Evolutionary conservation across 2,113 vertebrate genomes (phyloP).

Genomic region (Nothoprocta perdicaria): DNA sequence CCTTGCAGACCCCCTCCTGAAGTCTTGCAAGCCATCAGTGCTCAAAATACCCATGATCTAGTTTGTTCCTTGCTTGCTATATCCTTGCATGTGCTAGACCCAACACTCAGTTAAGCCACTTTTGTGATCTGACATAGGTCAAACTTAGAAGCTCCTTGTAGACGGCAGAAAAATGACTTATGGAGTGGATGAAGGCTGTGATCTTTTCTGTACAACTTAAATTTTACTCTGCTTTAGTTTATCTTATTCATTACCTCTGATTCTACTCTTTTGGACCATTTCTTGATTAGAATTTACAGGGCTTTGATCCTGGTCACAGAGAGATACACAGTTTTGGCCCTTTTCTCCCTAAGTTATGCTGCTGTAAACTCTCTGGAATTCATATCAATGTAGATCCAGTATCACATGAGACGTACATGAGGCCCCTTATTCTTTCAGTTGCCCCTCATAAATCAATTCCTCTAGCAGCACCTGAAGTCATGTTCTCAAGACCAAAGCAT

Average conservation of each 20-base stretch:
- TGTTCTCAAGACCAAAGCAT: constrained; percentile 47
- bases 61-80: constrained; percentile 1
- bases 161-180: not conserved
- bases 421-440: constrained; percentile 50
- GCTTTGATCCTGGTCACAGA: constrained; percentile 50
- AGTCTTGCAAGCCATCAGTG: not conserved
- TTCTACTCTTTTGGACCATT: constrained; percentile 26
- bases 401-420: constrained; percentile 55
- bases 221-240: constrained; percentile 21
- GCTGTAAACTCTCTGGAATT: constrained; percentile 21
- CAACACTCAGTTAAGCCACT: not conserved
- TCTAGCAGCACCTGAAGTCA: constrained; percentile 50
- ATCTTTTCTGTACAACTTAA: not conserved
- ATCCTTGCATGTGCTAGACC: not conserved
- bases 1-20: constrained; percentile 33
- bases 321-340: constrained; percentile 22
- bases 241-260: constrained; percentile 12
- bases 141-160: constrained; percentile 17
- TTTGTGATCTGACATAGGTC: constrained; percentile 18
- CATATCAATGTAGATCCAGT: constrained; percentile 32
- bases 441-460: constrained; percentile 64
- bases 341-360: not conserved
- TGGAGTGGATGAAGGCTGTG: not conserved
- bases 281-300: constrained; percentile 2
- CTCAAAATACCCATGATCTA: not conserved